These are phyloP conservation scores for Mormyrops attenuatus DNA, from an alignment of 2,797 vertebrate genomes.

Conservation along the genomic window DNA sequence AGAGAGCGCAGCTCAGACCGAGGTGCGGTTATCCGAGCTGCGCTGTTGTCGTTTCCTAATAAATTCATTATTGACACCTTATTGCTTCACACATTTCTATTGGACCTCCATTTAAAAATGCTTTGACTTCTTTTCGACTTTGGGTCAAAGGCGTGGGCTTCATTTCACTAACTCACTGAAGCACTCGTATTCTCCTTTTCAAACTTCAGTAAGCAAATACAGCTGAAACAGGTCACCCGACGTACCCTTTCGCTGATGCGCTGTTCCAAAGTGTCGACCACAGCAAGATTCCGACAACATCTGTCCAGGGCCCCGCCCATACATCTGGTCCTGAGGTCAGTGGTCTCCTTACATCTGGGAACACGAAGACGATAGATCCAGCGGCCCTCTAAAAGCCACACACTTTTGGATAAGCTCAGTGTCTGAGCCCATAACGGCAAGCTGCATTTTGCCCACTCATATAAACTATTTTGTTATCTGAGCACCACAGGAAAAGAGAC, in stretches of 20 bases:
- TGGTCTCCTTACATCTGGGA: conserved; percentile 57
- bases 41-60: not conserved
- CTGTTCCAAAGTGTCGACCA: conserved; percentile 34
- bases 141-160: not conserved
- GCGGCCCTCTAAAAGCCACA: conserved; percentile 49
- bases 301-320: conserved; percentile 36
- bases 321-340: conserved; percentile 70
- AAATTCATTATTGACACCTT: not conserved
- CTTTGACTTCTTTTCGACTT: not conserved
- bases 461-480: conserved; percentile 6
- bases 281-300: conserved; percentile 22
- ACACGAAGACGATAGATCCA: conserved; percentile 61
- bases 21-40: not conserved
- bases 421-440: conserved; percentile 16
- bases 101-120: not conserved
- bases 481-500: not conserved
- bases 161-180: not conserved
- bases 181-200: not conserved
- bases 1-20: not conserved
- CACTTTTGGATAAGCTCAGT: conserved; percentile 48
- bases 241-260: not conserved
- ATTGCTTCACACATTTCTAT: not conserved
- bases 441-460: conserved; percentile 5
- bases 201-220: not conserved
- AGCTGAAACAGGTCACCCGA: not conserved